phyloP scores from a whole-genome alignment of 2,797 vertebrate species.

The Darevskia nairensis region DNA sequence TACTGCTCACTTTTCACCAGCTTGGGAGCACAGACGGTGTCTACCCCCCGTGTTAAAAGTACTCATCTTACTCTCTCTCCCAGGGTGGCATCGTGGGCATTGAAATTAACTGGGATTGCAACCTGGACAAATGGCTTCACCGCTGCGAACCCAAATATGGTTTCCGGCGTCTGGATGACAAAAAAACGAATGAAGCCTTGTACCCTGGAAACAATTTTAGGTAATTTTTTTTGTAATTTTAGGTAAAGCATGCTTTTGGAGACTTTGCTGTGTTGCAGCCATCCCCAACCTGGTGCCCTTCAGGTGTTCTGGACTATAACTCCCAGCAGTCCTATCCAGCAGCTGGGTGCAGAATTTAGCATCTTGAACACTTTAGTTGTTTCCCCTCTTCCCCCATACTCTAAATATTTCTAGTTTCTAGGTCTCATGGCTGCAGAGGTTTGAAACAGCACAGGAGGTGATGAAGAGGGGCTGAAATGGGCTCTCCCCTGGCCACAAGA shows the following conservation, averaged over 20 bases:
- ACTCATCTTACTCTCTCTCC: slow-evolving; percentile 25
- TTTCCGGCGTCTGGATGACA: slow-evolving; percentile 87
- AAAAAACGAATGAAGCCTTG: slow-evolving; percentile 80
- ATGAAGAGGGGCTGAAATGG: too few species aligned
- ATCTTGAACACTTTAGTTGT: background rate
- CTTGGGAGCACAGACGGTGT: background rate
- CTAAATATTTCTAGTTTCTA: background rate
- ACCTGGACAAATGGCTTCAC: slow-evolving; percentile 80
- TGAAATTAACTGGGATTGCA: slow-evolving; percentile 90
- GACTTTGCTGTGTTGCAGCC: too few species aligned
- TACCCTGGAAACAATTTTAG: slow-evolving; percentile 87
- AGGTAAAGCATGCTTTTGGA: slow-evolving; percentile 75
- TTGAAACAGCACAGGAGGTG: too few species aligned
- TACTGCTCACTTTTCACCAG: background rate
- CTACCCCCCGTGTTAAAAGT: background rate
- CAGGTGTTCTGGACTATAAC: too few species aligned
- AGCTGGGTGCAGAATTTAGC: too few species aligned
- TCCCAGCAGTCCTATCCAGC: too few species aligned
- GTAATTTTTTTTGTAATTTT: slow-evolving; percentile 73
- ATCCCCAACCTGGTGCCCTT: too few species aligned
- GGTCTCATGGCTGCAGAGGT: too few species aligned
- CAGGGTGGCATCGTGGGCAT: slow-evolving; percentile 89
- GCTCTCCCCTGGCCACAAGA: too few species aligned
- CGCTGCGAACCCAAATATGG: slow-evolving; percentile 83
- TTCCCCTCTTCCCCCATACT: too few species aligned